A percentile compares a stretch with the other conserved stretches of the same genome.
These are phyloP conservation scores for Rambutsinella grinnellia DNA, from an alignment of 2,888 invertebrate species.

Conservation along the genomic window DNA sequence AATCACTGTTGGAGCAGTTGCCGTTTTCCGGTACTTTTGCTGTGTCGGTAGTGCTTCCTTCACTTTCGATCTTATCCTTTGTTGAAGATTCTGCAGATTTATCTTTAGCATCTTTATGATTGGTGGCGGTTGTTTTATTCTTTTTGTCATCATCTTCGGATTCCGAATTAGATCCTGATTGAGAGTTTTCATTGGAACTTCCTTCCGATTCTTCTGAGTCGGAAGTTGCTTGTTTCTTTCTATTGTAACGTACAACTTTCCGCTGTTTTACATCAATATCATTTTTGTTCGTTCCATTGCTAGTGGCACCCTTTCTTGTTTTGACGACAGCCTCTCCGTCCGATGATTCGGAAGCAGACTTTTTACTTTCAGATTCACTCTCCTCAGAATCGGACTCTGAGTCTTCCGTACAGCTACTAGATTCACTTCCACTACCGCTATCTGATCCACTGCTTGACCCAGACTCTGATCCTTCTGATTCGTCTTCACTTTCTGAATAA, in stretches of 20 bases:
- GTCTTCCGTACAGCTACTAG: slow-evolving; percentile 60
- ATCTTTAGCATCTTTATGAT: slow-evolving; percentile 66
- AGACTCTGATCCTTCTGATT: slow-evolving; percentile 51
- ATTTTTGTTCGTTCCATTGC: slow-evolving; percentile 21
- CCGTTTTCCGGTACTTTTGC: slow-evolving; percentile 54
- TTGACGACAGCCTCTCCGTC: slow-evolving; percentile 48
- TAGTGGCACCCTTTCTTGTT: slow-evolving; percentile 28
- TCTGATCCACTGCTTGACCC: slow-evolving; percentile 53
- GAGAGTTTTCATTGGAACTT: slow-evolving; percentile 43
- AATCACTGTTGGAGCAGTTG: slow-evolving; percentile 2
- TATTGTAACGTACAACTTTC: slow-evolving; percentile 63
- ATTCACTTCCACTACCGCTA: slow-evolving; percentile 65
- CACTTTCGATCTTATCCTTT: too few species aligned
- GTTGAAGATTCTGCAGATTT: too few species aligned
- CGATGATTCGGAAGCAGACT: slow-evolving; percentile 66
- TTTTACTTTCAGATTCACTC: slow-evolving; percentile 51
- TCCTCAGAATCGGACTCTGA: slow-evolving; percentile 62
- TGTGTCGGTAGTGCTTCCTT: slow-evolving; percentile 41
- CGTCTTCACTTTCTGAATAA: slow-evolving; percentile 75
- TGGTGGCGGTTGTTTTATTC: slow-evolving; percentile 59
- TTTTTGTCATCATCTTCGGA: slow-evolving; percentile 58
- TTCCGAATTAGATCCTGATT: slow-evolving; percentile 59
- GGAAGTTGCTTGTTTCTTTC: slow-evolving; percentile 50
- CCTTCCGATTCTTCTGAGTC: slow-evolving; percentile 51
- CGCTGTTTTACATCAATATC: slow-evolving; percentile 27